Percentiles rank a stretch among this genome's conserved stretches.
Evolutionary conservation across 2,113 vertebrate species (phyloP).

Genomic region (Tonatia bakeri): DNA sequence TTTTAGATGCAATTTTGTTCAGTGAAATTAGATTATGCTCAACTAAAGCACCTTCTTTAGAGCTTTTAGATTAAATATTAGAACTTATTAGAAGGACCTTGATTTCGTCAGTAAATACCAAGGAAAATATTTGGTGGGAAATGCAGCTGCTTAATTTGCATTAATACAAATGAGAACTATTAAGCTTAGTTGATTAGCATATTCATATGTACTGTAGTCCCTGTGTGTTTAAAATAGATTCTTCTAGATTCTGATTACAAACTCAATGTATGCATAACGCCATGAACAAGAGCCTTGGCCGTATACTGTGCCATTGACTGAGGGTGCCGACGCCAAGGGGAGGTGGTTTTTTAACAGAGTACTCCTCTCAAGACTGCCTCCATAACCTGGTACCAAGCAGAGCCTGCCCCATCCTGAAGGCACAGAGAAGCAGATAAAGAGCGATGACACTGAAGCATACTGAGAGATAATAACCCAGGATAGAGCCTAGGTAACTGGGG

Average conservation of each 20-base stretch:
- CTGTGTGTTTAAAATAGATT: slow-evolving; percentile 78
- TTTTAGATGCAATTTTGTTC: slow-evolving; percentile 84
- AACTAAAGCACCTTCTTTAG: slow-evolving; percentile 82
- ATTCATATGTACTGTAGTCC: slow-evolving; percentile 81
- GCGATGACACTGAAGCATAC: too few relatives aligned
- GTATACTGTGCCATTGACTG: slow-evolving; percentile 1
- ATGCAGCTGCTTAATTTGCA: slow-evolving; percentile 80
- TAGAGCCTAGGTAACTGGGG: neutral
- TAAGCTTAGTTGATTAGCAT: slow-evolving; percentile 84
- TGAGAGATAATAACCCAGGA: neutral
- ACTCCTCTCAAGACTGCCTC: neutral
- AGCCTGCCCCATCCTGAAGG: neutral
- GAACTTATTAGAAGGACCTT: slow-evolving; percentile 77
- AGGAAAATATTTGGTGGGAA: slow-evolving; percentile 85
- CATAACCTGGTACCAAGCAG: neutral
- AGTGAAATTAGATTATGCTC: slow-evolving; percentile 83
- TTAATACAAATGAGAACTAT: slow-evolving; percentile 85
- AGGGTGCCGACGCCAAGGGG: neutral
- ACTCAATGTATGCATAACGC: slow-evolving; percentile 62
- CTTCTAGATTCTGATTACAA: slow-evolving; percentile 79
- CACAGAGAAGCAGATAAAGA: neutral
- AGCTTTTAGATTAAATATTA: slow-evolving; percentile 83
- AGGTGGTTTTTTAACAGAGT: neutral
- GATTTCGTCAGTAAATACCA: slow-evolving; percentile 83
- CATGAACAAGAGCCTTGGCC: slow-evolving; percentile 67